A percentile compares a stretch with the other conserved stretches of the same genome.
phyloP scores from a whole-genome alignment of 2,113 vertebrate genomes.

The Trematomus loennbergii region DNA sequence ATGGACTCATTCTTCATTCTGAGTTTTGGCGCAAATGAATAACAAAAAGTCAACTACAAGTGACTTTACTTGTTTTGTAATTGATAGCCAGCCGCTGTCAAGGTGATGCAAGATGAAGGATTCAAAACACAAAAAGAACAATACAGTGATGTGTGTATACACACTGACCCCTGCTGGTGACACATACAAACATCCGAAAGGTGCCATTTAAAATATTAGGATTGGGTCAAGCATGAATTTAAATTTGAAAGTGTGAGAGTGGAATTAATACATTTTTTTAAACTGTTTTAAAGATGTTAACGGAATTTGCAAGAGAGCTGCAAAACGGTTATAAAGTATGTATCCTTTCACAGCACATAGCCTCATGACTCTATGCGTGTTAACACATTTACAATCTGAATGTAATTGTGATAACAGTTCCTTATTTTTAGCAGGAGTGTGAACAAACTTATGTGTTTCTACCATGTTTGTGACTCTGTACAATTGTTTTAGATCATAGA shows the following conservation, averaged over 20 bases:
- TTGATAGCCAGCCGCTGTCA: constrained; percentile 26
- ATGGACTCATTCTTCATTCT: background rate
- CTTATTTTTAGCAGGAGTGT: background rate
- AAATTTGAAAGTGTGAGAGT: background rate
- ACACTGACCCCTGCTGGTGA: constrained; percentile 82
- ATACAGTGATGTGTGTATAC: constrained; percentile 52
- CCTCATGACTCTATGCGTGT: background rate
- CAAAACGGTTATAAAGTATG: too few species aligned
- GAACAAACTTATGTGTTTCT: background rate
- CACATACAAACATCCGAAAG: constrained; percentile 4
- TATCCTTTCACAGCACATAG: background rate
- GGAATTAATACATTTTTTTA: background rate
- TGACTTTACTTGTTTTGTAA: background rate
- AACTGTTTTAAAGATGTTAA: background rate
- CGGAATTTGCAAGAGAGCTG: background rate
- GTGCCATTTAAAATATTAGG: background rate
- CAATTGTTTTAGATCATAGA: background rate
- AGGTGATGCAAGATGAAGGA: constrained; percentile 43
- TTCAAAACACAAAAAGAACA: constrained; percentile 29
- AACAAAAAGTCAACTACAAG: background rate
- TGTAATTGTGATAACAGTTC: background rate
- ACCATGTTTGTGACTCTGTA: background rate
- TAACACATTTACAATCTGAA: background rate
- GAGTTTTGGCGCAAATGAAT: background rate
- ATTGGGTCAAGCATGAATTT: background rate